Evolutionary conservation across 2,113 vertebrate genomes (phyloP), one percentile per base, ranked within the genome.

Genomic region (Felis chaus): DNA sequence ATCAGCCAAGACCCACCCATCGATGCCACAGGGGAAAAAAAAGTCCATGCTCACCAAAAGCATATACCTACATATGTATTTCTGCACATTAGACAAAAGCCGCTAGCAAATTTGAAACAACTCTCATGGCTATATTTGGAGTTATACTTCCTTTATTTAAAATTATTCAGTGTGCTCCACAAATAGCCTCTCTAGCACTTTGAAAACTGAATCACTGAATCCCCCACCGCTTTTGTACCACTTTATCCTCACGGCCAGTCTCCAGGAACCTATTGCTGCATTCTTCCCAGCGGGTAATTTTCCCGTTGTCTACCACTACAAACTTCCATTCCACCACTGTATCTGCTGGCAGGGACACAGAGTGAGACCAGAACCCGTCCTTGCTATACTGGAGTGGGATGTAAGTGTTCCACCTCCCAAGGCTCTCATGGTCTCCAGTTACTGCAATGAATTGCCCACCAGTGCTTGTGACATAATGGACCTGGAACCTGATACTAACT

Each of bases 261-360:
- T 99, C 97, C 10, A 99, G 98, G 68, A 92, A 97, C 18, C 99
- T 99, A 63, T 99, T 99, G 53, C 93, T 71, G 2, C 99, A 99
- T 97, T 99, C 99, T 98, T 99, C 99, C 99, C 99, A 99, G 21
- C 99, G 99, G 36, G 97, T 98, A 53, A 99, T 98, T 78, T 98
- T 98, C 5, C 99, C 99, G 0, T 99, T 98, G 80, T 99, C 99
- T 97, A 99, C 98, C 95, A 99, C 80, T 69, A 99, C 99, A 89
- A 99, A 99, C 97, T 99, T 99, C 99, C 99, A 99, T 98, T 99
- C 99, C 33, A 99, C 94, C 45, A 97, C 98, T 39, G 98, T 99
- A 95, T 99, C 99, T 2, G 90, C 97, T 0, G 99, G 99, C 41
- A 99, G 98, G 31, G 97, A 87, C 73, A 99, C 71, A 0, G 99